Conservation (phyloP, 2,888 invertebrate genomes). For the Ephialtes manifestator region DNA sequence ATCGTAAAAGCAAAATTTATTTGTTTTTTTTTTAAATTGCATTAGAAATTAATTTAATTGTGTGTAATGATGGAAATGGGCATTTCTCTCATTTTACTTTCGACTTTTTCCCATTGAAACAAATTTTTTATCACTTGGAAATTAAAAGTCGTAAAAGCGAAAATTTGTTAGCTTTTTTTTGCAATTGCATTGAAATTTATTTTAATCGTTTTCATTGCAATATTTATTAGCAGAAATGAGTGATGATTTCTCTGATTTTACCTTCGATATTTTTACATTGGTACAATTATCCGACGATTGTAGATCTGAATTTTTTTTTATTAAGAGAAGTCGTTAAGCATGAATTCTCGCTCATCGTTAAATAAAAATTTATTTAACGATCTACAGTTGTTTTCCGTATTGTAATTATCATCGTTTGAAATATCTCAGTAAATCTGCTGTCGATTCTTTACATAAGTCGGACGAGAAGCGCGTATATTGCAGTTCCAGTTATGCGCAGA, state of each 20-base stretch:
- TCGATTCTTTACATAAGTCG: constrained; percentile 45
- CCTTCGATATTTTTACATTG: too few species aligned
- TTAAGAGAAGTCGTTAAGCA: neutral
- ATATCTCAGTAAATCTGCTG: neutral
- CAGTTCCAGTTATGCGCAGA: constrained; percentile 18
- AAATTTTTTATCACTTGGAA: neutral
- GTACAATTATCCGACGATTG: too few species aligned
- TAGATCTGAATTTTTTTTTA: neutral
- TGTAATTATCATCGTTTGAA: neutral
- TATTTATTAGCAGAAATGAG: too few species aligned
- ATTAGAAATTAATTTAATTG: too few species aligned
- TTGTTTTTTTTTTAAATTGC: neutral
- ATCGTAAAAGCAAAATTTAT: neutral
- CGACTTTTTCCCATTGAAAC: too few species aligned
- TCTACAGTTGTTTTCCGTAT: neutral
- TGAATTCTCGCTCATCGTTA: neutral
- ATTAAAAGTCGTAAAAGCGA: neutral
- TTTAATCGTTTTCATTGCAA: too few species aligned
- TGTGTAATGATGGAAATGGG: too few species aligned
- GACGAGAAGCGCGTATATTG: neutral
- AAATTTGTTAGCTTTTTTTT: neutral
- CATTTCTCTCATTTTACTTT: too few species aligned
- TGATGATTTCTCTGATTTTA: too few species aligned
- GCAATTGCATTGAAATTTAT: neutral
- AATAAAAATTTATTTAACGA: neutral